A percentile compares a stretch with the other conserved stretches of the same genome.
Evolutionary conservation across 1,140 invertebrate genomes (phyloP).

Genomic region (Chironomus tepperi): DNA sequence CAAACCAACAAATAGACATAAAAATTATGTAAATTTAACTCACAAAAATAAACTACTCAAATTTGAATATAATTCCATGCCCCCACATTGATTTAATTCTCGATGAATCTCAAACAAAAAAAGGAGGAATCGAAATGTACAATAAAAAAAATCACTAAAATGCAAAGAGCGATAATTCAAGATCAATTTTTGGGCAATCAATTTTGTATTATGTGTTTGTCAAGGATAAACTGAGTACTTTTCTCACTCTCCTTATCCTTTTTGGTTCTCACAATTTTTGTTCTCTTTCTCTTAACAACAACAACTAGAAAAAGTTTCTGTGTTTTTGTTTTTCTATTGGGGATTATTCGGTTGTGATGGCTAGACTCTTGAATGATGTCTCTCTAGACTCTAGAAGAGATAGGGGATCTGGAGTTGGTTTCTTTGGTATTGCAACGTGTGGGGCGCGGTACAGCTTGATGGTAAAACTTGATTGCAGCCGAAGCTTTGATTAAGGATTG

Average conservation of each 20-base stretch:
- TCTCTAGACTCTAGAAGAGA: too few species aligned
- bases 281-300: too few species aligned
- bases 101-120: not conserved
- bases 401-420: too few species aligned
- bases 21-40: slow-evolving; percentile 10
- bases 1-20: not conserved
- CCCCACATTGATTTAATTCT: not conserved
- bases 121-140: not conserved
- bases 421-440: too few species aligned
- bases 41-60: not conserved
- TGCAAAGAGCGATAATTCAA: slow-evolving; percentile 6
- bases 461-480: too few species aligned
- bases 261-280: too few species aligned
- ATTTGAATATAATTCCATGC: not conserved
- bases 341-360: too few species aligned
- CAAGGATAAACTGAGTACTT: slow-evolving; percentile 8
- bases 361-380: too few species aligned
- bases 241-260: not conserved
- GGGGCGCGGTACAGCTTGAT: too few species aligned
- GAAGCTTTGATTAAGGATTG: too few species aligned
- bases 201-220: slow-evolving; percentile 21
- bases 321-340: too few species aligned
- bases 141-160: not conserved
- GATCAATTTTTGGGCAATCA: slow-evolving; percentile 18
- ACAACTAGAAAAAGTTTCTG: too few species aligned